Conservation (phyloP, 1,140 invertebrate species). For the Solenopsis invicta region DNA sequence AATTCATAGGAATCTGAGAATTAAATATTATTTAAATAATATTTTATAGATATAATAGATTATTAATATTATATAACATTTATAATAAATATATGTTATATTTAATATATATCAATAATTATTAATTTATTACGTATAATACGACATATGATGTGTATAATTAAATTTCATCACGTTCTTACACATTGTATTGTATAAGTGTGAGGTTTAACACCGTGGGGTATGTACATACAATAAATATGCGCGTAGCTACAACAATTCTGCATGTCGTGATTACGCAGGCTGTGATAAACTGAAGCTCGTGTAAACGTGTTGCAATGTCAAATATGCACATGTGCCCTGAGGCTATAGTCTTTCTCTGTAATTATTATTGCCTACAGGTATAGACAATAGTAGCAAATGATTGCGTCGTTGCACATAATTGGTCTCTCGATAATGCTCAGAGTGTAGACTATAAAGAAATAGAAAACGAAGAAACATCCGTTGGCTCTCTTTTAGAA, state of each 20-base stretch:
- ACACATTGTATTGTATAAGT: too few relatives aligned
- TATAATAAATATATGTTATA: too few relatives aligned
- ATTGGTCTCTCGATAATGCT: constrained; percentile 7
- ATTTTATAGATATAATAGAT: too few relatives aligned
- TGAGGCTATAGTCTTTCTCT: neutral
- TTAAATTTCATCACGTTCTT: neutral
- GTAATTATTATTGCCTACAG: constrained; percentile 48
- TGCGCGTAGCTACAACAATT: neutral
- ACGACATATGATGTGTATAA: too few relatives aligned
- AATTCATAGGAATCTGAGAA: too few relatives aligned
- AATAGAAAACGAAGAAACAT: constrained; percentile 4
- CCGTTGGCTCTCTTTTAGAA: neutral
- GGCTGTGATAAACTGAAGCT: neutral
- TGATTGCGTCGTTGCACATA: neutral
- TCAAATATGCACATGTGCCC: neutral
- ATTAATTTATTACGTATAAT: too few relatives aligned
- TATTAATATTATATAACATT: too few relatives aligned
- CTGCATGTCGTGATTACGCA: neutral
- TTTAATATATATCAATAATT: too few relatives aligned
- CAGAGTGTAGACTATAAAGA: neutral
- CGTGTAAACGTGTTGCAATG: constrained; percentile 1
- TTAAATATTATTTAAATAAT: too few relatives aligned
- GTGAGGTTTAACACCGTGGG: neutral
- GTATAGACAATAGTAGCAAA: constrained; percentile 7
- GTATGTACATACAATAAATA: neutral